A percentile compares a stretch with the other conserved stretches of the same genome.
Conservation (phyloP, 2,797 vertebrate species). For the Danionella dracula region DNA sequence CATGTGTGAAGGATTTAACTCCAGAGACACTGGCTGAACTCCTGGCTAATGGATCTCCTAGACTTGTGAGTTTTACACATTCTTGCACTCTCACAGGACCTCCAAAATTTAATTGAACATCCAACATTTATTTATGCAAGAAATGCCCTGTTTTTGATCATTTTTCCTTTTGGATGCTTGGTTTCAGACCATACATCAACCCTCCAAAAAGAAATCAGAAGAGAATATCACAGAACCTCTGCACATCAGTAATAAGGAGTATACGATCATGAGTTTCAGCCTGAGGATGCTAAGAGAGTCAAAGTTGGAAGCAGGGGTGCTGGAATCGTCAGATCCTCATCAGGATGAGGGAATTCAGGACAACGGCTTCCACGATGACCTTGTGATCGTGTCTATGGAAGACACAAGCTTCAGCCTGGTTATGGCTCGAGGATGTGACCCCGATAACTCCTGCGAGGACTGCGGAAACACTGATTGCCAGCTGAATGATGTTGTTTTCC, state of each 20-base stretch:
- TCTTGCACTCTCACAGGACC: background rate
- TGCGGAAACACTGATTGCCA: slow-evolving; percentile 46
- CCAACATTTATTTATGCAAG: no score
- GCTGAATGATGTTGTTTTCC: slow-evolving; percentile 56
- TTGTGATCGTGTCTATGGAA: slow-evolving; percentile 63
- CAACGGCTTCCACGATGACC: background rate
- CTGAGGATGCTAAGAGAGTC: slow-evolving; percentile 57
- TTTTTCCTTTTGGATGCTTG: background rate
- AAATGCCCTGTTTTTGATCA: background rate
- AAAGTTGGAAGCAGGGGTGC: background rate
- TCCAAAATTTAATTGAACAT: no score
- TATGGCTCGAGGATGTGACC: slow-evolving; percentile 52
- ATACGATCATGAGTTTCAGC: slow-evolving; percentile 46
- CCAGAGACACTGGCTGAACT: slow-evolving; percentile 58
- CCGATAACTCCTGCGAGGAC: slow-evolving; percentile 17
- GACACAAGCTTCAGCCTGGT: slow-evolving; percentile 59
- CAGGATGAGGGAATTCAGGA: background rate
- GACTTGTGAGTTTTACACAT: slow-evolving; percentile 58
- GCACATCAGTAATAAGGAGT: slow-evolving; percentile 51
- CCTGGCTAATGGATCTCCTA: slow-evolving; percentile 49
- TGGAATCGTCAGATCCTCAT: background rate
- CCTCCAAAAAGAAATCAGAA: background rate
- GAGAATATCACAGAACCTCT: slow-evolving; percentile 39
- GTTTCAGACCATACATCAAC: slow-evolving; percentile 60
- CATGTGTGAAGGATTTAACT: slow-evolving; percentile 48